Conservation (phyloP, 2,888 invertebrate genomes). For the Palloptera scutellata region DNA sequence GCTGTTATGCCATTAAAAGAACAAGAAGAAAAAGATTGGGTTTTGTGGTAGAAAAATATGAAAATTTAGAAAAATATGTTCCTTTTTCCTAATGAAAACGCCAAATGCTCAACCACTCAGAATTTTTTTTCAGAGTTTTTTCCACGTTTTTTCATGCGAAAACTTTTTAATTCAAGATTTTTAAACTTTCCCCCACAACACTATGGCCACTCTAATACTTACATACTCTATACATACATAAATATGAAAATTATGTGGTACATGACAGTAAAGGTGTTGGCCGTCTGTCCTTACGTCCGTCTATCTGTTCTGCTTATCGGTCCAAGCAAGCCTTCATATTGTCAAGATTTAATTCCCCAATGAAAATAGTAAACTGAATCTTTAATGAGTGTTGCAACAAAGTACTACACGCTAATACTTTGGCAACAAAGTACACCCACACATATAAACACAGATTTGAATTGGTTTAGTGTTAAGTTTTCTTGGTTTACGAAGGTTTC, state of each 20-base stretch:
- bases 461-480: background rate
- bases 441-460: background rate
- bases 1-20: too few species aligned
- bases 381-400: slow-evolving; percentile 48
- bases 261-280: slow-evolving; percentile 22
- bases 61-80: too few species aligned
- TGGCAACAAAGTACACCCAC: background rate
- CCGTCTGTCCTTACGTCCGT: too few species aligned
- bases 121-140: too few species aligned
- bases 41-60: too few species aligned
- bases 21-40: background rate
- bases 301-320: too few species aligned
- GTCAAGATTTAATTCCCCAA: slow-evolving; percentile 55
- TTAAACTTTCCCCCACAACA: background rate
- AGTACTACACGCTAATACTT: background rate
- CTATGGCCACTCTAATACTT: background rate
- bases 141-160: too few species aligned
- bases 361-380: slow-evolving; percentile 53
- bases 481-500: background rate
- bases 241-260: slow-evolving; percentile 52
- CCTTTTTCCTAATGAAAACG: too few species aligned
- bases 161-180: too few species aligned
- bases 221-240: slow-evolving; percentile 35
- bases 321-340: slow-evolving; percentile 39
- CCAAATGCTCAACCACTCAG: too few species aligned